These are phyloP conservation scores for Chionoecetes opilio DNA, from an alignment of 1,140 invertebrate genomes.

Conservation along the genomic window DNA sequence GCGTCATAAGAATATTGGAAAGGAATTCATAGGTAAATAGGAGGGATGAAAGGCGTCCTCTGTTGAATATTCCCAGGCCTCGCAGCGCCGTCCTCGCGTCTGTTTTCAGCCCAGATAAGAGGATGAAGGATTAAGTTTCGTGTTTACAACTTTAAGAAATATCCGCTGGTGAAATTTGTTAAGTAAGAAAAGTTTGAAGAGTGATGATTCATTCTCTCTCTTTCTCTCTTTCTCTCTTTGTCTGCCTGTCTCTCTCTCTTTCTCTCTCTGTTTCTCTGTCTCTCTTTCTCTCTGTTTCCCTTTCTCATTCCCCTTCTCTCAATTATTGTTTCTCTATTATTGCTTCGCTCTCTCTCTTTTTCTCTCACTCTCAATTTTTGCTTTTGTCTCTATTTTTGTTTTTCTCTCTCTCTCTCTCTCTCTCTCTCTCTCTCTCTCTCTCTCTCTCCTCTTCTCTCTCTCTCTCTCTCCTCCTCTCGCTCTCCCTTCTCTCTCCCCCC, in stretches of 20 bases:
- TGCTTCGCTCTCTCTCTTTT: too few relatives aligned
- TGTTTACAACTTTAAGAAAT: neutral
- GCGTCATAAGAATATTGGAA: neutral
- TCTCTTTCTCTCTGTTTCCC: neutral
- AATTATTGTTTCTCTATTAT: too few relatives aligned
- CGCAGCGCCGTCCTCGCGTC: neutral
- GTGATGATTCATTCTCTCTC: too few relatives aligned
- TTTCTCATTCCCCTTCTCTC: too few relatives aligned
- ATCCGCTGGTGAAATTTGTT: neutral
- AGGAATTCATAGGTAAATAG: neutral
- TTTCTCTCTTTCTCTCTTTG: neutral
- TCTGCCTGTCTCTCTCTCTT: too few relatives aligned
- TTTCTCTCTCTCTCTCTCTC: too few relatives aligned
- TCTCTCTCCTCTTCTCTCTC: too few relatives aligned
- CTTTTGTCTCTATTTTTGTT: too few relatives aligned
- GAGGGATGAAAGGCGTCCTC: neutral
- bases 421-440: too few relatives aligned
- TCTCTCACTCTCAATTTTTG: too few relatives aligned
- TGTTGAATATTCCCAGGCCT: neutral
- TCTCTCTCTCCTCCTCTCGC: too few relatives aligned
- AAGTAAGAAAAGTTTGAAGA: neutral
- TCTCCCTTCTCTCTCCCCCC: too few relatives aligned
- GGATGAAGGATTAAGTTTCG: neutral
- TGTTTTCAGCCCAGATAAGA: neutral
- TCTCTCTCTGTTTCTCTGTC: neutral